phyloP scores from a whole-genome alignment of 2,113 vertebrate genomes.

The Cololabis saira region DNA sequence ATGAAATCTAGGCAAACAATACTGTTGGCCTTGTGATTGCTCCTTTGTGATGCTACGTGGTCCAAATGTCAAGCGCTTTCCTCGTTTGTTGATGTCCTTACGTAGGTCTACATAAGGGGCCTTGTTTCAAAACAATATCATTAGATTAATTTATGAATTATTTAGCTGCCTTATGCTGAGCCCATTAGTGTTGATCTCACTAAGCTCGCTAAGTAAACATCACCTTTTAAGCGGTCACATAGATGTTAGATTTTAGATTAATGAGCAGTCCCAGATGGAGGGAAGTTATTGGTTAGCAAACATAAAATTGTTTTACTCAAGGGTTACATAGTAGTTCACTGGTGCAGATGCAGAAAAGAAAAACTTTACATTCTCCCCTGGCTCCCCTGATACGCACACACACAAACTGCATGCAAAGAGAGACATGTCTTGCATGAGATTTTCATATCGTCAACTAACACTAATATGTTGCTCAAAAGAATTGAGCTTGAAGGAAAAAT shows the following conservation, averaged over 20 bases:
- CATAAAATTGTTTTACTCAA: constrained; percentile 34
- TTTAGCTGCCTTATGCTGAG: constrained; percentile 63
- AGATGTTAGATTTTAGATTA: constrained; percentile 70
- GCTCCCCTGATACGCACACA: not conserved
- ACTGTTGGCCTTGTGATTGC: constrained; percentile 32
- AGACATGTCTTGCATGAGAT: constrained; percentile 36
- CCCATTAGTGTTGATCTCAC: constrained; percentile 68
- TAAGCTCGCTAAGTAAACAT: constrained; percentile 51
- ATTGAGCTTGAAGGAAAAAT: constrained; percentile 39
- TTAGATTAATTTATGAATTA: constrained; percentile 78
- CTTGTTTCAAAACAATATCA: constrained; percentile 73
- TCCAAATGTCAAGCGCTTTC: constrained; percentile 80
- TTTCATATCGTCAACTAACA: constrained; percentile 3
- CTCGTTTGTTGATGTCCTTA: constrained; percentile 63
- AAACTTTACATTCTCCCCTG: constrained; percentile 35
- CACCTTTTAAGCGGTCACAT: constrained; percentile 61
- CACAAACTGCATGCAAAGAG: constrained; percentile 28
- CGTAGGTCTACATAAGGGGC: constrained; percentile 64
- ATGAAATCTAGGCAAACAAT: constrained; percentile 1
- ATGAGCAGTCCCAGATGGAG: constrained; percentile 47
- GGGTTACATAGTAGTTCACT: constrained; percentile 26
- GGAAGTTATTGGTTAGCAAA: constrained; percentile 56
- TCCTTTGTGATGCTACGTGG: constrained; percentile 70
- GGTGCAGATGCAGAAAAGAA: constrained; percentile 32
- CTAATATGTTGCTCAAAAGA: not conserved